phyloP scores from a whole-genome alignment of 2,888 invertebrate species.

The Sicus ferrugineus region DNA sequence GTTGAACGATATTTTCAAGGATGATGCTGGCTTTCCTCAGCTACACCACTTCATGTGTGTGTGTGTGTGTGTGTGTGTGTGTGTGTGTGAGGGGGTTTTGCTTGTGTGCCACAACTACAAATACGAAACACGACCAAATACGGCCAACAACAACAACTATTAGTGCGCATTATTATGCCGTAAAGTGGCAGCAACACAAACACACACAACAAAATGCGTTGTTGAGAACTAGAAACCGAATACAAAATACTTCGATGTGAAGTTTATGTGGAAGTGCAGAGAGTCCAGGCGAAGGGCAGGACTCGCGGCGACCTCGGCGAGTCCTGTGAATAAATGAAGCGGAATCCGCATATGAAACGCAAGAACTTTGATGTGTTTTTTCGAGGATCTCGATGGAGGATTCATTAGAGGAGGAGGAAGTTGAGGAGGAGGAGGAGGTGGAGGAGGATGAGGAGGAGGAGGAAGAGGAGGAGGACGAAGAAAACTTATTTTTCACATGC shows the following conservation, averaged over 20 bases:
- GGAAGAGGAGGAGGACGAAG: neutral
- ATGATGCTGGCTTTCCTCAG: neutral
- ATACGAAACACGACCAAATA: conserved; percentile 27
- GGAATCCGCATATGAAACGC: neutral
- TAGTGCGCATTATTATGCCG: neutral
- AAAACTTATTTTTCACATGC: too few species aligned
- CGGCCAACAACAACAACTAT: conserved; percentile 1
- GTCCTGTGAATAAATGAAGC: neutral
- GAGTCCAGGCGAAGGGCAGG: neutral
- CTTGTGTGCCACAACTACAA: too few species aligned
- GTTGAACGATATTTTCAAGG: neutral
- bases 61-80: neutral
- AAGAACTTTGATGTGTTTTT: too few species aligned
- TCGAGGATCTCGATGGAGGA: neutral
- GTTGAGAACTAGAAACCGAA: conserved; percentile 27
- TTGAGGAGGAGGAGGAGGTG: neutral
- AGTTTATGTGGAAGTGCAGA: conserved; percentile 11
- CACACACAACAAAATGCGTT: conserved; percentile 15
- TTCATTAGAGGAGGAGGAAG: neutral
- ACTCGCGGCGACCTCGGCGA: neutral
- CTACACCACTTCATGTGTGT: neutral
- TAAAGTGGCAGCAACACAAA: neutral
- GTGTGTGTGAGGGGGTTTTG: neutral
- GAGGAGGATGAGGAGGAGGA: too few species aligned
- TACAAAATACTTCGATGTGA: conserved; percentile 9